phyloP scores from a whole-genome alignment of 1,140 invertebrate genomes.

The Drosophila busckii region DNA sequence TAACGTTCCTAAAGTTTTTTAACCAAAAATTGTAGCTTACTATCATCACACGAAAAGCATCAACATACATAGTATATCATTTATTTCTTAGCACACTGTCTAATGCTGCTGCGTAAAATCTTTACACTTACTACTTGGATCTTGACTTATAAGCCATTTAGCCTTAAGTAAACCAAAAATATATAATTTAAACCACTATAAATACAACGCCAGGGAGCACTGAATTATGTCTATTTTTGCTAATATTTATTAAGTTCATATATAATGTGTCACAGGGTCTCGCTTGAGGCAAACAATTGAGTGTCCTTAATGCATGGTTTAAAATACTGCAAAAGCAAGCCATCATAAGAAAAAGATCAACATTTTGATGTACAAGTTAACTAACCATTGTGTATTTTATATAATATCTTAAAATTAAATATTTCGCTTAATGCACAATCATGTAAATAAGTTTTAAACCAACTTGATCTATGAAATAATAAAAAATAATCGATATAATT shows the following conservation, averaged over 20 bases:
- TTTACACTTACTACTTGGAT: slow-evolving; percentile 21
- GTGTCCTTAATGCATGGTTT: slow-evolving; percentile 64
- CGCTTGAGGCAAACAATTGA: slow-evolving; percentile 27
- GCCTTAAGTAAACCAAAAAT: slow-evolving; percentile 58
- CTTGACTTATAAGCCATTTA: slow-evolving; percentile 53
- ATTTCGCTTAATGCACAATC: slow-evolving; percentile 64
- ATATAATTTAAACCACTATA: slow-evolving; percentile 39
- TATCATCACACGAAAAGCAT: slow-evolving; percentile 22
- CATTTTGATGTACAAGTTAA: slow-evolving; percentile 46
- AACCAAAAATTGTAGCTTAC: slow-evolving; percentile 23
- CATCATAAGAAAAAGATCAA: slow-evolving; percentile 29
- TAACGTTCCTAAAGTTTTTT: slow-evolving; percentile 62
- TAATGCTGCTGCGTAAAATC: slow-evolving; percentile 56
- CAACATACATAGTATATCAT: slow-evolving; percentile 4
- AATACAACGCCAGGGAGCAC: slow-evolving; percentile 8
- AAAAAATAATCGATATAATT: slow-evolving; percentile 58
- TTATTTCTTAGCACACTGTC: slow-evolving; percentile 12
- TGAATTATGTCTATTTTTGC: slow-evolving; percentile 1
- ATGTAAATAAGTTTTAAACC: slow-evolving; percentile 70
- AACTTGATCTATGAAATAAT: slow-evolving; percentile 41
- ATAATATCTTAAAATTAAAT: slow-evolving; percentile 44
- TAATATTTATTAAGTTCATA: slow-evolving; percentile 1
- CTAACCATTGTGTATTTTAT: slow-evolving; percentile 56
- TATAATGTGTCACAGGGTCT: slow-evolving; percentile 1
- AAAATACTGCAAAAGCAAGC: slow-evolving; percentile 41